These are phyloP conservation scores for Hesperia comma DNA, from an alignment of 2,888 invertebrate genomes.

Conservation along the genomic window DNA sequence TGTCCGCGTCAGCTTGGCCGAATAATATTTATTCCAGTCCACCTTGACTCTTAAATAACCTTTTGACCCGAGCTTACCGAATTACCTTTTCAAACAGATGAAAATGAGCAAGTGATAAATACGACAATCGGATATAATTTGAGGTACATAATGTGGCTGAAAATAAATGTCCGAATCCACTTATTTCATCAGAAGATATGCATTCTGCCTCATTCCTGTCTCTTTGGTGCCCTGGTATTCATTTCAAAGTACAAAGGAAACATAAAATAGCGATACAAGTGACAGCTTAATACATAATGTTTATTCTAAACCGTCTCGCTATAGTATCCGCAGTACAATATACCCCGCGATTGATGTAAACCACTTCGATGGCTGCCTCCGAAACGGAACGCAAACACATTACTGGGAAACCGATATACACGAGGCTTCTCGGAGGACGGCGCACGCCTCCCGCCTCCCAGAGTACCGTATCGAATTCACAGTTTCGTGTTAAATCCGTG, in stretches of 20 bases:
- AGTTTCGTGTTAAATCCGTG: slow-evolving; percentile 1
- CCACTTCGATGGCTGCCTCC: slow-evolving; percentile 14
- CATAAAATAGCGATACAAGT: too few species aligned
- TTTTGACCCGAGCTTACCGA: slow-evolving; percentile 5
- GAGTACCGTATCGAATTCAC: neutral
- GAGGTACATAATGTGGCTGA: too few species aligned
- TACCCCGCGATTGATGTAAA: slow-evolving; percentile 19
- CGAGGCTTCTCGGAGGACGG: neutral
- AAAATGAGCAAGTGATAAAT: neutral
- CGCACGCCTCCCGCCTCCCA: neutral
- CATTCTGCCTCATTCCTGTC: too few species aligned
- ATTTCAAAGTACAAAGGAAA: too few species aligned
- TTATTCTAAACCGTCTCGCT: neutral
- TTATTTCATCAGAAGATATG: too few species aligned
- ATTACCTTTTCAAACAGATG: slow-evolving; percentile 15
- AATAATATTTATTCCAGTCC: slow-evolving; percentile 13
- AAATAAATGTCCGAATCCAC: too few species aligned
- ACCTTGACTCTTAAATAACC: slow-evolving; percentile 13
- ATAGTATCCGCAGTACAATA: neutral
- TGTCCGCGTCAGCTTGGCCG: slow-evolving; percentile 7
- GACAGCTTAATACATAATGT: too few species aligned
- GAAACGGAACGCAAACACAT: slow-evolving; percentile 28
- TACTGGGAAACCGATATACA: slow-evolving; percentile 23
- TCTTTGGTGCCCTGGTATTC: too few species aligned
- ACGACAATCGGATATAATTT: neutral